Conservation (phyloP, 30 jellyfish, hydroid and myxozoan genomes). For the Hydractinia symbiolongicarpus region DNA sequence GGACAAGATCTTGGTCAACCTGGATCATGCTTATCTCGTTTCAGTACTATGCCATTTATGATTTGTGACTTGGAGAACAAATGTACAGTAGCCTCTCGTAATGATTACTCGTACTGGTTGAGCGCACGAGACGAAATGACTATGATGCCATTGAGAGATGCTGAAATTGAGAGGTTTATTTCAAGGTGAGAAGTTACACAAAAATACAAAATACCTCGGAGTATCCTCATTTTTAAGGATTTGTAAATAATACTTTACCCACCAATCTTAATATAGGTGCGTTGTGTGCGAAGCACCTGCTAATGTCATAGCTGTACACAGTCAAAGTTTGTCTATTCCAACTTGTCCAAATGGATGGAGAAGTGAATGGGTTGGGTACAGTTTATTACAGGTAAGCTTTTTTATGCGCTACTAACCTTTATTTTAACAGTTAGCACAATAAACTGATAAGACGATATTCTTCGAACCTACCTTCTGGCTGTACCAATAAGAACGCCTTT, state of each 20-base stretch:
- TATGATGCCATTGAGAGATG: conserved; percentile 66
- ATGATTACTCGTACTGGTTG: conserved; percentile 92
- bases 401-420: background rate
- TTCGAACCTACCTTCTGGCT: no score
- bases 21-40: conserved; percentile 81
- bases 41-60: conserved; percentile 97
- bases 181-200: conserved; percentile 49
- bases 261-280: conserved; percentile 48
- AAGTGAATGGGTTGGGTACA: conserved; percentile 81
- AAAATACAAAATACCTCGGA: no score
- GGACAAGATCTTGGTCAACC: conserved; percentile 96
- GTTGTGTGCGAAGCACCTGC: conserved; percentile 98
- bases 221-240: no score
- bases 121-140: conserved; percentile 61
- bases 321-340: conserved; percentile 54
- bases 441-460: no score
- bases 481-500: no score
- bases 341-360: conserved; percentile 87
- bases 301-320: conserved; percentile 86
- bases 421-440: background rate
- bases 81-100: conserved; percentile 81
- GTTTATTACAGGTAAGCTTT: conserved; percentile 90
- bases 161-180: conserved; percentile 54
- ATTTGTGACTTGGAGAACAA: conserved; percentile 77
- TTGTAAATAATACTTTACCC: background rate